These are phyloP conservation scores for Alca torda DNA, from an alignment of 2,797 vertebrate species.

Conservation along the genomic window DNA sequence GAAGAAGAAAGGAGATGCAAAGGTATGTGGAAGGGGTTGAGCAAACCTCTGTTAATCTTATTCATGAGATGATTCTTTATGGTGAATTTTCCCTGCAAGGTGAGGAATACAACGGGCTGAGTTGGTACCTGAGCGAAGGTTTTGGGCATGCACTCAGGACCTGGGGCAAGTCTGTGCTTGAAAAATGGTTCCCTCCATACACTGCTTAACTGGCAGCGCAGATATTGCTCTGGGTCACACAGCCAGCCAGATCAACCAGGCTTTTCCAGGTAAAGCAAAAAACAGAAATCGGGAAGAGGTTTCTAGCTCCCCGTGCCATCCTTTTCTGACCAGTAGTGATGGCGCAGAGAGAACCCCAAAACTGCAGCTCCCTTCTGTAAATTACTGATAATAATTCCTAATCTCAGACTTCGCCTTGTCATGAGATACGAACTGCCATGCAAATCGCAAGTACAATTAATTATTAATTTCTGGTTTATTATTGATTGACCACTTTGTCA, in stretches of 20 bases:
- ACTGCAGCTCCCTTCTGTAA: not conserved
- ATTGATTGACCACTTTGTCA: slow-evolving; percentile 12
- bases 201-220: not conserved
- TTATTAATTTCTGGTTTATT: slow-evolving; percentile 33
- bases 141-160: not conserved
- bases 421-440: not conserved
- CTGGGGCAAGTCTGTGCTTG: not conserved
- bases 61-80: not conserved
- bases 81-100: not conserved
- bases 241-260: not conserved
- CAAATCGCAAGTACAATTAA: not conserved
- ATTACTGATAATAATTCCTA: not conserved
- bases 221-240: not conserved
- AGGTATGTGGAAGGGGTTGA: not conserved
- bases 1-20: not conserved
- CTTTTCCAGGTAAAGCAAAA: not conserved
- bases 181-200: not conserved
- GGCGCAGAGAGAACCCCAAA: not conserved
- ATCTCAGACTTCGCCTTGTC: not conserved
- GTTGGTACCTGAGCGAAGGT: not conserved
- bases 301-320: not conserved
- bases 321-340: not conserved
- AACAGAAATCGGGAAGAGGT: not conserved
- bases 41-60: not conserved
- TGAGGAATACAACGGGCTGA: not conserved